Percentiles rank a stretch among this genome's conserved stretches.
These are phyloP conservation scores for Hydropsyche betteni DNA, from an alignment of 2,888 invertebrate genomes.

Conservation along the genomic window DNA sequence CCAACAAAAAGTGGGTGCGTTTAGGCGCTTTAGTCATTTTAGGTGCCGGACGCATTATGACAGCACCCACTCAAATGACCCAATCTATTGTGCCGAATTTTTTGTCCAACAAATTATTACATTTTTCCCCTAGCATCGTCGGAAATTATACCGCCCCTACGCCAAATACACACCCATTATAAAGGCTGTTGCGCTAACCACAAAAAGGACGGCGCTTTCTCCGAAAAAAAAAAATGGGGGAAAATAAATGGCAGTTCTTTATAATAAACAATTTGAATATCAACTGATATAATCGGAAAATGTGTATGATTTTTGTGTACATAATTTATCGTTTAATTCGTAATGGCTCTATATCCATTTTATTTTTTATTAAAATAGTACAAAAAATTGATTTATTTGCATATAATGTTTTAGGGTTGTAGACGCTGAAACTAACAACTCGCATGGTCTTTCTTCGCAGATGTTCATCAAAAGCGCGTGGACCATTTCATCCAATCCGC, in stretches of 20 bases:
- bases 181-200: no score
- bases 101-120: conserved; percentile 19
- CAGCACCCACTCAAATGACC: conserved; percentile 23
- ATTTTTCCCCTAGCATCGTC: not conserved
- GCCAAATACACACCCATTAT: no score
- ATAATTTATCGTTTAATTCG: no score
- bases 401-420: no score
- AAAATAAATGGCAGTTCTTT: not conserved
- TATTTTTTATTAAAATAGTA: no score
- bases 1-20: conserved; percentile 13
- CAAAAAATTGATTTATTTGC: no score
- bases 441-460: conserved; percentile 12
- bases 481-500: conserved; percentile 4
- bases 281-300: no score
- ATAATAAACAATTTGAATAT: no score
- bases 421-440: not conserved
- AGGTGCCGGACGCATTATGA: conserved; percentile 10
- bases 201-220: no score
- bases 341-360: no score
- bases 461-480: conserved; percentile 20
- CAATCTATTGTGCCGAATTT: conserved; percentile 23
- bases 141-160: not conserved
- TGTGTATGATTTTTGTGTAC: no score
- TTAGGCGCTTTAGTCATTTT: conserved; percentile 27
- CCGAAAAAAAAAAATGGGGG: not conserved